A percentile compares a stretch with the other conserved stretches of the same genome.
phyloP scores from a whole-genome alignment of 1,140 invertebrate genomes.

The Camponotus floridanus region DNA sequence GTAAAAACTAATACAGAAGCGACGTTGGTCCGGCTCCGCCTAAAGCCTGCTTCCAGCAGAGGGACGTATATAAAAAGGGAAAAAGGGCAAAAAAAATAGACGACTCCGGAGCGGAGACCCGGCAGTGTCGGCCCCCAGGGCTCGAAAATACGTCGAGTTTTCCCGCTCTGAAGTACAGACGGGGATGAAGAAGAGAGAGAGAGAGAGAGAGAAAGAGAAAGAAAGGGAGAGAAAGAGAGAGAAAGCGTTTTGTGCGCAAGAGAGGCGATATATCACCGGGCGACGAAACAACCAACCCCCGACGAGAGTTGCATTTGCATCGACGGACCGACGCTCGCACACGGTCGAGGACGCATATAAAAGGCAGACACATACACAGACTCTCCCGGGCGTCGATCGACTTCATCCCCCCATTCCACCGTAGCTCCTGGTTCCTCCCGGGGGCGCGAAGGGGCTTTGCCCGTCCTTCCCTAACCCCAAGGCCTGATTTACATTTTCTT shows the following conservation, averaged over 20 bases:
- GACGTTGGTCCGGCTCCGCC: slow-evolving; percentile 74
- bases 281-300: slow-evolving; percentile 83
- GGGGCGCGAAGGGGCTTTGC: slow-evolving; percentile 70
- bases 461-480: slow-evolving; percentile 70
- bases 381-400: slow-evolving; percentile 73
- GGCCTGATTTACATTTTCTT: slow-evolving; percentile 83
- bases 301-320: slow-evolving; percentile 83
- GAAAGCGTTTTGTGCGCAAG: slow-evolving; percentile 72
- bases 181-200: slow-evolving; percentile 53
- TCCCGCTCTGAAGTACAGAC: slow-evolving; percentile 41
- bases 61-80: slow-evolving; percentile 69
- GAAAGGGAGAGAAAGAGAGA: background rate
- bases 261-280: slow-evolving; percentile 82
- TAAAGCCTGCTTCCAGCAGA: slow-evolving; percentile 80
- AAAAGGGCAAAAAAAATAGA: slow-evolving; percentile 69
- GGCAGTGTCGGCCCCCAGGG: slow-evolving; percentile 67
- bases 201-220: slow-evolving; percentile 46
- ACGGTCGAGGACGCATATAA: slow-evolving; percentile 52
- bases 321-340: slow-evolving; percentile 75
- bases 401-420: slow-evolving; percentile 71
- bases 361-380: slow-evolving; percentile 58
- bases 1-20: slow-evolving; percentile 85
- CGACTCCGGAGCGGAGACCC: slow-evolving; percentile 66
- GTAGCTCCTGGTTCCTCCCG: slow-evolving; percentile 46
- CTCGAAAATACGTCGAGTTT: slow-evolving; percentile 77